Base-by-base conservation (phyloP, 2,113 vertebrate species). In the Brachyhypopomus occidentalis region DNA sequence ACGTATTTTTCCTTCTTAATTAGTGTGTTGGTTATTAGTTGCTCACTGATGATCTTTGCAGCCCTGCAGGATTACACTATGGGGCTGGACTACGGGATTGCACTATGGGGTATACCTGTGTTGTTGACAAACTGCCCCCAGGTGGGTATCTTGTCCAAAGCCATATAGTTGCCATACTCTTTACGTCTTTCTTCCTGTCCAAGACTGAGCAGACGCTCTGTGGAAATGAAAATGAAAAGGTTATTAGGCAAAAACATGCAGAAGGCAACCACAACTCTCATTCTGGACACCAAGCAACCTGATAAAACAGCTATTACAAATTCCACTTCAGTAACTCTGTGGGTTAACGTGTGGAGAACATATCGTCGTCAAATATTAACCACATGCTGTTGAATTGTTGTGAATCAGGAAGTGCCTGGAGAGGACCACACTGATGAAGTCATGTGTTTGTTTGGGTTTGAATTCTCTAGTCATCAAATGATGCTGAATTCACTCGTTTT, bases 121-220 rank as follows among this genome's bases (percentile, higher is more conserved):
- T 73, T 89, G 82, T 90, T 95, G 86, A 93, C 86, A 89, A 96
- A 91, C 80, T 92, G 92, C 86, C 94, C 94, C 96, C 96, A 97
- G 0, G 95, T 93, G 1, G 92, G 89, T 78, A 99, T 95, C 89
- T 88, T 89, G 84, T 95, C 95, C 93, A 98, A 72, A 0, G 90
- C 80, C 86, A 96, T 87, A 59, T 94, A 96, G 20, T 94, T 94
- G 77, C 90, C 89, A 83, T 96, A 97, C 85, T 97, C 96, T 91
- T 96, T 97, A 87, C 96, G 96, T 78, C 96, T 95, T 59, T 97
- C 96, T 52, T 98, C 96, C 86, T 90, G 86, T 69, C 94, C 92
- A 90, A 98, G 94, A 90, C 93, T 92, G 87, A 97, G 91, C 82
- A 97, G 92, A 86, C 97, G 95, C 77, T 96, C 97, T 99, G 92